These are phyloP conservation scores for Limnephilus lunatus DNA, from an alignment of 2,888 invertebrate genomes.

Conservation along the genomic window DNA sequence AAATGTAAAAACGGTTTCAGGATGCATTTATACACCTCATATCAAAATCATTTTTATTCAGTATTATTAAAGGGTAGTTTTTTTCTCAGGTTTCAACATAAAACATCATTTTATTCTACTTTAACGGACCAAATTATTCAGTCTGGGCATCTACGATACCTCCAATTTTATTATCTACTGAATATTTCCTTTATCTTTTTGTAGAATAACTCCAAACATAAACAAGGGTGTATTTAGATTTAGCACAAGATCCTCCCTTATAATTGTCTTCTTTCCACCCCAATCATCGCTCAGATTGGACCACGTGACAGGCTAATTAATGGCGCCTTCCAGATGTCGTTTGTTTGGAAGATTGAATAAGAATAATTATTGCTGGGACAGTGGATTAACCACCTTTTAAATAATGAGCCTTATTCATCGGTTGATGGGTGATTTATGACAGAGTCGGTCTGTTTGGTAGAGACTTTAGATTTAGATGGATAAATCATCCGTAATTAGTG, in stretches of 20 bases:
- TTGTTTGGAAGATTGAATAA: constrained; percentile 48
- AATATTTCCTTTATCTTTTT: not conserved
- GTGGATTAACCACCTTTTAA: constrained; percentile 7
- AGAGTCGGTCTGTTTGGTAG: not conserved
- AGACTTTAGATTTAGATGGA: not conserved
- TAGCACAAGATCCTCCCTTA: not conserved
- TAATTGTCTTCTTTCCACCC: constrained; percentile 44
- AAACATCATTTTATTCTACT: too few species aligned
- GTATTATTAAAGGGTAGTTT: too few species aligned
- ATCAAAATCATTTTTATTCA: too few species aligned
- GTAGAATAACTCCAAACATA: not conserved
- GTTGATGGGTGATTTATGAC: not conserved
- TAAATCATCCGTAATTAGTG: not conserved
- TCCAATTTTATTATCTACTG: not conserved
- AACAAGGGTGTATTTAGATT: not conserved
- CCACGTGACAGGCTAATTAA: constrained; percentile 60
- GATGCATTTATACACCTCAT: too few species aligned
- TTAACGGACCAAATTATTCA: too few species aligned
- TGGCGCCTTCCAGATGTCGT: constrained; percentile 48
- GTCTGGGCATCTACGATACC: too few species aligned
- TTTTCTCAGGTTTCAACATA: too few species aligned
- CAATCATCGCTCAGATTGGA: constrained; percentile 59
- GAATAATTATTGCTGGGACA: constrained; percentile 47
- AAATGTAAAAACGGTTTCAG: too few species aligned
- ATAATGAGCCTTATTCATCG: not conserved